Evolutionary conservation across 2,113 vertebrate species (phyloP), one percentile per base, ranked within the genome.

Genomic region (Rutilus rutilus): DNA sequence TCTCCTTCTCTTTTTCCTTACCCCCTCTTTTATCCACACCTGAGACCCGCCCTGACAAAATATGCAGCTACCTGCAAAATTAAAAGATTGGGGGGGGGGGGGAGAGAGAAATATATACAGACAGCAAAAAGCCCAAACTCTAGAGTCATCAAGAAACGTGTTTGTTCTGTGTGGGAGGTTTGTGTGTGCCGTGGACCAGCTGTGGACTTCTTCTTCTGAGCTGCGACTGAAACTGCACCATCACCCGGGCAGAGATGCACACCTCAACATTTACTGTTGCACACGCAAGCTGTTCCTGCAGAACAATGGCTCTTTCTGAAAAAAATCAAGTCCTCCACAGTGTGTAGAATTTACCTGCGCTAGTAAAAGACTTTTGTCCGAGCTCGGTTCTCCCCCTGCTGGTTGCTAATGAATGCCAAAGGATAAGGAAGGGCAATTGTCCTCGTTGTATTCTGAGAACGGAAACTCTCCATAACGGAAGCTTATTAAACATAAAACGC

Each of bases 31-130:
- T 88, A 89, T 91, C 86, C 84, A 79, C 92, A 94, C 93, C 91
- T 93, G 94, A 95, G 92, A 91, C 91, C 91, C 90, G 90, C 88
- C 90, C 85, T 64, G 88, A 89, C 89, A 88, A 93, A 94, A 92
- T 92, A 89, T 94, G 93, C 93, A 92, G 90, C 89, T 92, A 92
- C 89, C 90, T 91, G 94, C 94, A 94, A 93, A 95, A 94, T 91
- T 59, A 54, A 78, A 87, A 82, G n/a, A 62, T 6, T 3, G 52
- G 36, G 45, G 86, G 90, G 92, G 33, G 33, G 33, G 1, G 7
- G 7, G 1, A n/a, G n/a, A n/a, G n/a, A n/a, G 23, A 79, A 60
- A 79, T 59, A 92, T 92, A 91, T 87, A 81, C 74, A n/a, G 78
- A 82, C 85, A 90, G 91, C 86, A 93, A 93, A 94, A 93, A 93